Evolutionary conservation across 2,888 invertebrate genomes (phyloP), one percentile per base, ranked within the genome.

Genomic region (Amphipoea lucens): DNA sequence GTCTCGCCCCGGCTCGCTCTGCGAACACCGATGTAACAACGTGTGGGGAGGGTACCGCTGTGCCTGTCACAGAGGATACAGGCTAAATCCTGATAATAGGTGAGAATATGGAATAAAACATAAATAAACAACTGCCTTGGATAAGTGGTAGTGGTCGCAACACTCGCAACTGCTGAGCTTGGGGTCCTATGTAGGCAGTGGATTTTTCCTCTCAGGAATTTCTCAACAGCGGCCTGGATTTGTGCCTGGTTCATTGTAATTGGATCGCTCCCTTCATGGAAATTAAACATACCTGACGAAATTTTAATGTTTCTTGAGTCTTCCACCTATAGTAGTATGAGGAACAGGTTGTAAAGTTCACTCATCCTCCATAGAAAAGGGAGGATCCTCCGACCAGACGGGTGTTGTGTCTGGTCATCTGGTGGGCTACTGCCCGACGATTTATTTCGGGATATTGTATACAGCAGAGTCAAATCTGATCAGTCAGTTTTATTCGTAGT

Each of bases 11-110:
- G 95, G 95, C 0, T 85, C 92, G 0, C 94, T 97, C 1, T 99
- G 99, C 91, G 98, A 99, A 90, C 99, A 99, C 86, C 97, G 97
- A 57, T 99, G 99, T 93, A 97, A 98, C 79, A 99, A 99, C 93
- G 97, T 98, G 1, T 99, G 98, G 98, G 99, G 99, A 0, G 98
- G 98, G 0, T 99, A 98, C 94, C 97, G 98, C 74, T 99, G 99
- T 93, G 97, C 98, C 12, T 99, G 99, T 92, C 97, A 98, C 74
- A 95, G 97, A 0, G 99, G 99, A 0, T 99, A 98, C 95, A 97
- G 98, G 36, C 95, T 99, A 2, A 98, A 97, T 70, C n/a, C 88
- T 9, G 96, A 96, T 73, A 96, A 96, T 80, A 94, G 93, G 96
- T 96, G 73, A 76, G 85, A 54, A 45, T 36, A 62, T 62, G 29